phyloP scores from a whole-genome alignment of 2,888 invertebrate genomes.

The Crocallis elinguaria region DNA sequence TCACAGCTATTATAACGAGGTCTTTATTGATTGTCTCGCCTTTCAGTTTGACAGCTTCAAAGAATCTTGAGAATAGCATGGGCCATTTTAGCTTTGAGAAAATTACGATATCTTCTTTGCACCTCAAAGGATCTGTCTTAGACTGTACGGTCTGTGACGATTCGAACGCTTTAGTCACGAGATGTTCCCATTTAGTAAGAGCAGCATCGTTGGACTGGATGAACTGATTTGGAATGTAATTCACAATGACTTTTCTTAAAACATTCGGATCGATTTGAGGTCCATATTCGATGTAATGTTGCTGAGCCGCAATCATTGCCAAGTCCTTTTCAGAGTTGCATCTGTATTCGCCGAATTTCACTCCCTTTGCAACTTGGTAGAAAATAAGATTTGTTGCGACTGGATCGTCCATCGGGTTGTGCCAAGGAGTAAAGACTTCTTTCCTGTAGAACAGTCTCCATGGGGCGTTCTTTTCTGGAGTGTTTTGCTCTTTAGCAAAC shows the following conservation, averaged over 20 bases:
- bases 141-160: constrained; percentile 89
- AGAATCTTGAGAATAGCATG: constrained; percentile 96
- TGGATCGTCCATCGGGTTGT: constrained; percentile 92
- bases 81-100: constrained; percentile 97
- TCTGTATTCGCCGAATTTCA: constrained; percentile 96
- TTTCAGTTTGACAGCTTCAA: constrained; percentile 92
- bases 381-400: constrained; percentile 95
- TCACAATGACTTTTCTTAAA: constrained; percentile 88
- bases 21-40: constrained; percentile 88
- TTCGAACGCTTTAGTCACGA: constrained; percentile 89
- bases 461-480: constrained; percentile 92
- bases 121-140: constrained; percentile 86
- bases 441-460: constrained; percentile 95
- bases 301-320: constrained; percentile 94
- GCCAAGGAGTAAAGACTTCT: constrained; percentile 97
- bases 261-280: constrained; percentile 87
- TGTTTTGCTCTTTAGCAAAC: constrained; percentile 95
- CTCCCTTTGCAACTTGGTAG: constrained; percentile 93
- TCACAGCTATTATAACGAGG: constrained; percentile 95
- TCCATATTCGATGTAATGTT: constrained; percentile 94
- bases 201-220: constrained; percentile 86
- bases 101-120: constrained; percentile 95
- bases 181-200: constrained; percentile 89
- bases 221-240: constrained; percentile 92
- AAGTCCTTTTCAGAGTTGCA: constrained; percentile 93